Conservation (phyloP, 1,140 invertebrate species). For the Trichonephila clavipes region DNA sequence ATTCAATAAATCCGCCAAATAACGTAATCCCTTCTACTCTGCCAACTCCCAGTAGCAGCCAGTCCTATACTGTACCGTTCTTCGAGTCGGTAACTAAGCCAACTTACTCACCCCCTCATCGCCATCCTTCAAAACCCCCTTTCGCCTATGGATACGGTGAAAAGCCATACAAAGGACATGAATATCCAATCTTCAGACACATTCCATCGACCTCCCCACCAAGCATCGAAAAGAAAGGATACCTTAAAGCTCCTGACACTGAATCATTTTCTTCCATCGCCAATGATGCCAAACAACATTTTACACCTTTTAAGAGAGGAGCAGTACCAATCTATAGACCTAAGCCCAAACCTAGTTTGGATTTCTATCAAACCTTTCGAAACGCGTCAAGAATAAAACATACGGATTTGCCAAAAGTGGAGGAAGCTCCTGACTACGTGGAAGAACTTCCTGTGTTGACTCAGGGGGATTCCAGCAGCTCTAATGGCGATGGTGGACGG, state of each 20-base stretch:
- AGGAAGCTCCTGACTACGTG: neutral
- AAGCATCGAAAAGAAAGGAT: neutral
- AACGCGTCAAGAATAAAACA: slow-evolving; percentile 6
- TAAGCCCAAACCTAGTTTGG: slow-evolving; percentile 23
- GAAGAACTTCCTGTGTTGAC: slow-evolving; percentile 53
- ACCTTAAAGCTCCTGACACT: neutral
- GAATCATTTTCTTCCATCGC: neutral
- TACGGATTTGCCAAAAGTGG: neutral
- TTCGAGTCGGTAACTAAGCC: neutral
- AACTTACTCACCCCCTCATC: neutral
- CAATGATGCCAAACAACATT: neutral
- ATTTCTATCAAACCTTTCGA: slow-evolving; percentile 55
- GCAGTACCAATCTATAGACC: neutral
- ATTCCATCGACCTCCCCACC: neutral
- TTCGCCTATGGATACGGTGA: slow-evolving; percentile 62
- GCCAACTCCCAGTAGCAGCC: neutral
- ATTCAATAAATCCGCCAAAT: neutral
- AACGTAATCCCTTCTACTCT: neutral
- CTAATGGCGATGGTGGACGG: neutral
- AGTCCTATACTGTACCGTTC: slow-evolving; percentile 48
- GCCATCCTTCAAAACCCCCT: slow-evolving; percentile 50
- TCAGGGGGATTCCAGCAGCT: slow-evolving; percentile 50
- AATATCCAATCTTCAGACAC: slow-evolving; percentile 58
- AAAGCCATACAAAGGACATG: slow-evolving; percentile 56
- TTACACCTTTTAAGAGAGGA: neutral